These are phyloP conservation scores for Anhinga rufa DNA, from an alignment of 2,113 vertebrate species.

Conservation along the genomic window DNA sequence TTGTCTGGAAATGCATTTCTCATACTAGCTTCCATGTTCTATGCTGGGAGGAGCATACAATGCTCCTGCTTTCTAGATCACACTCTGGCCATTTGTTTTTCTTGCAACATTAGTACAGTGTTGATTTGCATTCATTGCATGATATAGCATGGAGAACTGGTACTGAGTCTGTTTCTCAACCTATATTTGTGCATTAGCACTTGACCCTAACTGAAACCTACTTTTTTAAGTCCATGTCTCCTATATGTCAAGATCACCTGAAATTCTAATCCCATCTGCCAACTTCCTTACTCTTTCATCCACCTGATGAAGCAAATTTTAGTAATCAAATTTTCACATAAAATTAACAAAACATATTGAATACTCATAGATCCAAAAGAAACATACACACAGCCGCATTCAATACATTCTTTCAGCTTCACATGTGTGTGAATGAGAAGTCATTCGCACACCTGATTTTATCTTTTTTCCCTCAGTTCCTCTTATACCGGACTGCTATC, in stretches of 20 bases:
- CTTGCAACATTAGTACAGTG: background rate
- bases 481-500: background rate
- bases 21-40: background rate
- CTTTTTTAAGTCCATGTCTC: background rate
- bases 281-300: background rate
- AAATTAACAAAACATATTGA: background rate
- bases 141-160: background rate
- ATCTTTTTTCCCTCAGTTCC: background rate
- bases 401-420: background rate
- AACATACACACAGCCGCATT: background rate
- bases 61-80: background rate
- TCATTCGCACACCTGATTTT: accelerated
- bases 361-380: background rate
- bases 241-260: background rate
- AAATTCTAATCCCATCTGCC: background rate
- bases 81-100: background rate
- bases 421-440: background rate
- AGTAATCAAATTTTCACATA: background rate
- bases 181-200: background rate
- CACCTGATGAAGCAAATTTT: background rate
- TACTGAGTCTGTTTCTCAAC: background rate
- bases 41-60: background rate
- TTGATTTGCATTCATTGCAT: background rate
- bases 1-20: background rate
- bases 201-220: background rate